These are phyloP conservation scores for Clytia hemisphaerica DNA, from an alignment of 30 jellyfish, hydroid and myxozoan species.

Conservation along the genomic window DNA sequence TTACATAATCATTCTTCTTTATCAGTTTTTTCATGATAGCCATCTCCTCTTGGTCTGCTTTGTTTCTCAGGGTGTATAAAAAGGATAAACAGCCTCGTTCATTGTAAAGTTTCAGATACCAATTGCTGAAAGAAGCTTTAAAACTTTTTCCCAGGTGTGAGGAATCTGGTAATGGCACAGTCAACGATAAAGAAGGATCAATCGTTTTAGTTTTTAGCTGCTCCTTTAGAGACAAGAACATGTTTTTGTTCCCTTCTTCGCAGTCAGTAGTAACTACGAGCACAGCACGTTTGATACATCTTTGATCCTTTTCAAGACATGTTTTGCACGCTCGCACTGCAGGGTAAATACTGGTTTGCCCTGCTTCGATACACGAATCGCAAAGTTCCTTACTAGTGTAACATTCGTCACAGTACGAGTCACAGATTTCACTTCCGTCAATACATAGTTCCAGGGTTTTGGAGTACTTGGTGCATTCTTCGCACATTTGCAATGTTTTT, in stretches of 20 bases:
- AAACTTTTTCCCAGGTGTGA: too few relatives aligned
- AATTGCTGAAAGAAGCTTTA: too few relatives aligned
- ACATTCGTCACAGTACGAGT: slow-evolving; percentile 9
- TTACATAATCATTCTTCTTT: neutral
- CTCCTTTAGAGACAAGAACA: neutral
- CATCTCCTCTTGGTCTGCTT: neutral
- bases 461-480: neutral
- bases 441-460: neutral
- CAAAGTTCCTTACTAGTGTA: slow-evolving; percentile 18
- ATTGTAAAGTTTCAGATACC: slow-evolving; percentile 19
- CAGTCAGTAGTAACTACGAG: slow-evolving; percentile 32
- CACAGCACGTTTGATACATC: slow-evolving; percentile 11
- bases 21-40: neutral
- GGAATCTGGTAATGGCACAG: slow-evolving; percentile 7
- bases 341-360: slow-evolving; percentile 20
- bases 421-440: too few relatives aligned
- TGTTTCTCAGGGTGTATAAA: slow-evolving; percentile 3
- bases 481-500: slow-evolving; percentile 15
- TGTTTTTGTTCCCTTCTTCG: slow-evolving; percentile 24
- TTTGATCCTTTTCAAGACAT: slow-evolving; percentile 10
- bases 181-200: slow-evolving; percentile 12
- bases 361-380: slow-evolving; percentile 9
- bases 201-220: neutral
- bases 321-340: slow-evolving; percentile 21
- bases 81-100: slow-evolving; percentile 13